Base-by-base conservation (phyloP, 1,140 invertebrate species). In the Cotesia typhae region DNA sequence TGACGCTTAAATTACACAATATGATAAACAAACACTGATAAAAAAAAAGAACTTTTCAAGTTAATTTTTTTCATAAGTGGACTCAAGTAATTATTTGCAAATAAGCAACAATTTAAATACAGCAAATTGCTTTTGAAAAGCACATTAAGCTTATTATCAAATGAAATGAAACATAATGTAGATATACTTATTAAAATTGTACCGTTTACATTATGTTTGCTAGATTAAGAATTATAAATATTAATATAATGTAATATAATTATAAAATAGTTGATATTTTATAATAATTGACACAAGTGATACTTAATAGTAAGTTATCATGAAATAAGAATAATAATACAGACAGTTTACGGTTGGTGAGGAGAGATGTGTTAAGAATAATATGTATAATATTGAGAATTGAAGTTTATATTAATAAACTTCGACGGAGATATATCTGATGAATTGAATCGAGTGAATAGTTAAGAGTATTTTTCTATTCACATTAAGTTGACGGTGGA, bases 391-490 rank as follows among this genome's bases (percentile, higher is more conserved):
- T 55, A 17, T 70, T 60, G 65, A 72, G n/a, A 67, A 17, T 70
- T 60, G 65, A 72, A 20, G 57, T 69, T 66, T 64, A 75, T 28
- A 69, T 12, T 65, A 17, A 17, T 35, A 60, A 76, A 73, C 73
- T 80, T 76, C 51, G 57, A 55, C 68, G 20, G 68, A 74, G 74
- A 80, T 76, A 79, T 78, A 77, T 79, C 77, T 69, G 28, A 28
- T 28, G 28, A 28, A 71, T 28, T 55, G 28, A 69, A 69, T 59
- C 67, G 52, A 61, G 61, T 59, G 38, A 72, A 75, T 70, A 61
- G 67, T 72, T 68, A 80, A 67, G 77, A 73, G 76, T 81, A 79
- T 81, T 78, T 80, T 79, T 81, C 79, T 78, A 78, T 77, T 51
- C 70, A 72, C 73, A 68, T 75, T 73, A 63, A 55, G 60, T 37